Evolutionary conservation across 2,113 vertebrate species (phyloP).

Genomic region (Gymnarchus niloticus): DNA sequence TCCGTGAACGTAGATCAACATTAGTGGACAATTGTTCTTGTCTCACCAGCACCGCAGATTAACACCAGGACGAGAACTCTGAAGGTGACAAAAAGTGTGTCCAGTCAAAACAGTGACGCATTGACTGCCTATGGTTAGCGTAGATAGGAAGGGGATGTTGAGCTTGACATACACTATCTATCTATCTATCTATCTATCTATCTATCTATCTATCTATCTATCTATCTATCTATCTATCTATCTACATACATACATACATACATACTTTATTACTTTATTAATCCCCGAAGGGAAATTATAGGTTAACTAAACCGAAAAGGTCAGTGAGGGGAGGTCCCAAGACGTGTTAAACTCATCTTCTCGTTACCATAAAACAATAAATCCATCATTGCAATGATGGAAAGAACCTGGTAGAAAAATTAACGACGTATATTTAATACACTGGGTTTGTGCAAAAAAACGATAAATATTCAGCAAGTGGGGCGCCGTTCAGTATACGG

Average conservation of each 20-base stretch:
- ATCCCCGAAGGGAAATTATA: no score
- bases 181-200: no score
- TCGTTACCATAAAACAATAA: conserved; percentile 13
- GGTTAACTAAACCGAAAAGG: background rate
- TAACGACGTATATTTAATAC: background rate
- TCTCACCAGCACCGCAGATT: background rate
- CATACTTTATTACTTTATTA: no score
- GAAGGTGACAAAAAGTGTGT: conserved; percentile 1
- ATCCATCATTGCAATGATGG: background rate
- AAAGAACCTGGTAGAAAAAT: background rate
- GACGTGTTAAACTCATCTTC: background rate
- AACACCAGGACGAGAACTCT: background rate
- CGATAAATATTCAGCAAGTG: no score
- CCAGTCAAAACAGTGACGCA: background rate
- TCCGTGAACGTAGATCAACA: background rate
- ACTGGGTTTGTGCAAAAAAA: background rate
- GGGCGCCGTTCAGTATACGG: background rate
- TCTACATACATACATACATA: no score
- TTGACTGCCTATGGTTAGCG: background rate
- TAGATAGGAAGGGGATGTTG: background rate
- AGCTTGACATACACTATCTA: background rate
- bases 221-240: no score
- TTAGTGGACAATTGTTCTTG: background rate
- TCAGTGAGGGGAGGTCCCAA: background rate
- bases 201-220: no score